These are phyloP conservation scores for Astur gentilis DNA, from an alignment of 2,113 vertebrate genomes.

Conservation along the genomic window DNA sequence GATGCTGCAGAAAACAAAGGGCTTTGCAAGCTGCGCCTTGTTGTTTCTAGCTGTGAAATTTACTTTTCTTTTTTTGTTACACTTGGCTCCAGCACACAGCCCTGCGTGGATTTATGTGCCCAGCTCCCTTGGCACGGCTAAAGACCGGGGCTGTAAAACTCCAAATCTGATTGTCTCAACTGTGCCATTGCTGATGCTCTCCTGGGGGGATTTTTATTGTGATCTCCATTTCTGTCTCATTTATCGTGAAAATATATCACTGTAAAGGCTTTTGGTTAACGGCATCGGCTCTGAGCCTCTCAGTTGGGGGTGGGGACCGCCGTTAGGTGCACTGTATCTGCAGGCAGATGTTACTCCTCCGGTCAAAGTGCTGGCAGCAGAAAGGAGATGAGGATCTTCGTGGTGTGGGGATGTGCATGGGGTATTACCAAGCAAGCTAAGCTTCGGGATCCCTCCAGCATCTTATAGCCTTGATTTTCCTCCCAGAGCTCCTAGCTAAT, in stretches of 20 bases:
- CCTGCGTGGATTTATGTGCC: not conserved
- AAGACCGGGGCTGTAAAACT: not conserved
- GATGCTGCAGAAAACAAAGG: slow-evolving; percentile 28
- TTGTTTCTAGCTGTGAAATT: slow-evolving; percentile 6
- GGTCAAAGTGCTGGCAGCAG: not conserved
- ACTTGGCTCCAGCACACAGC: not conserved
- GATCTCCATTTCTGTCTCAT: not conserved
- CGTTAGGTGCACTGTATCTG: not conserved
- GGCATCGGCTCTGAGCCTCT: not conserved
- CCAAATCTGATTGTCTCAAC: not conserved
- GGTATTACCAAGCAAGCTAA: not conserved
- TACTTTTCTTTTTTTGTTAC: slow-evolving; percentile 16
- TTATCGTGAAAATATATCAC: not conserved
- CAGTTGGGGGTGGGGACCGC: not conserved
- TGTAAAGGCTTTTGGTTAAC: not conserved
- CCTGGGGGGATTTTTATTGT: not conserved
- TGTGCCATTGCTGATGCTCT: not conserved
- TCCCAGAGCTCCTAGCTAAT: not conserved
- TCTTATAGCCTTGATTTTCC: not conserved
- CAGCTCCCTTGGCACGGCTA: not conserved
- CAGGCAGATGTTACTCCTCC: not conserved
- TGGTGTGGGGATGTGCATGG: not conserved
- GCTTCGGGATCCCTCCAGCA: not conserved
- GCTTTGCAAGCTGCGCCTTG: not conserved
- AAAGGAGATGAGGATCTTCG: not conserved